Evolutionary conservation across 2,888 invertebrate species (phyloP), one percentile per base, ranked within the genome.

Genomic region (Agrilus biguttatus): DNA sequence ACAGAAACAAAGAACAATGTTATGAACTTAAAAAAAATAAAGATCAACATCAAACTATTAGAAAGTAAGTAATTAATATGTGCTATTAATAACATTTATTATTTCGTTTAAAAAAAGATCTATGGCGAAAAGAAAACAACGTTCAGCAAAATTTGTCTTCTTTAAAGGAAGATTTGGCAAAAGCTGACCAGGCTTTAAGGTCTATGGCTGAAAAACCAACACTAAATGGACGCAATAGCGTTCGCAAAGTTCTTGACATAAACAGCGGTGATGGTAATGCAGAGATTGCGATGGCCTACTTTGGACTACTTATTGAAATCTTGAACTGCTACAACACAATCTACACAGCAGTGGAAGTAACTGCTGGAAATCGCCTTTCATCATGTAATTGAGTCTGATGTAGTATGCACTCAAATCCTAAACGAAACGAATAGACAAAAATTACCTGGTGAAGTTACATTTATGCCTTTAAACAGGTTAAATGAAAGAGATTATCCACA

Each of bases 141-240:
- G 72, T 95, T 56, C 93, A 95, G 43, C 88, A 95, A 57, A 88
- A 87, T 58, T 67, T 96, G 17, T 85, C 89, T 5, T 84, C 89
- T 0, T 71, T 92, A 35, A 91, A 93, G 67, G 96, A 97, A 65
- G 97, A 97, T 61, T 70, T 96, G 43, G 84, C 87, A 0, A 93
- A 93, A 63, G 91, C 93, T n/a, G 96, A 97, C 62, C 95, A 96
- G 65, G 85, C 88, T 3, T 69, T 97, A 17, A 75, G 95, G n/a
- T 93, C 83, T n/a, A 91, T 95, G 88, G 95, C 91, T 17, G 95
- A 93, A 50, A 92, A 92, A 78, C 91, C 95, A 0, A 91, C 95
- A 54, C 70, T 97, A 39, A 96, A 97, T 64, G 98, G 98, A 1
- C 77, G 96, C 40, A 96, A 96, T 70, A 93, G 93, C 62, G 92